phyloP scores from a whole-genome alignment of 2,113 vertebrate genomes.

The Mesocricetus auratus region DNA sequence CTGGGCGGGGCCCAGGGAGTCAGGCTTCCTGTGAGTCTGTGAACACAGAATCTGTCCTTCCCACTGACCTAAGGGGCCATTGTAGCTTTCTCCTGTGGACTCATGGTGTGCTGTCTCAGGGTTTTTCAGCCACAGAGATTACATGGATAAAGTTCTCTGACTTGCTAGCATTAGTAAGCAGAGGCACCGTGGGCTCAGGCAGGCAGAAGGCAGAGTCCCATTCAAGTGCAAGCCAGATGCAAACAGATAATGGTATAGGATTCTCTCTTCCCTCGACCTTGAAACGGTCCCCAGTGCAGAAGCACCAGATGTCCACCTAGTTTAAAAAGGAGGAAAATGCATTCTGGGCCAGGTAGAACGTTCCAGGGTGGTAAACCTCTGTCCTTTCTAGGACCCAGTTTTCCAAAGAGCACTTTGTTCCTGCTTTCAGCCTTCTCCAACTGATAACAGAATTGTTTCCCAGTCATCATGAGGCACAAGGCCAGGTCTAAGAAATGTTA shows the following conservation, averaged over 20 bases:
- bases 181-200: fast-evolving
- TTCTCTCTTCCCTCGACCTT: neutral
- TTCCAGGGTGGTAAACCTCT: neutral
- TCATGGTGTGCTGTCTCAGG: neutral
- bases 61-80: neutral
- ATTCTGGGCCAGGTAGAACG: no score
- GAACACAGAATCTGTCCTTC: neutral
- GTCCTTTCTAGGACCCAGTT: neutral
- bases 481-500: no score
- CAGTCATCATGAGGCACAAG: neutral
- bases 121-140: neutral
- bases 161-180: fast-evolving
- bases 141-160: neutral
- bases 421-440: neutral
- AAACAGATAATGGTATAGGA: neutral
- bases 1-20: fast-evolving
- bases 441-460: neutral
- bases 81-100: no score
- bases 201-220: neutral
- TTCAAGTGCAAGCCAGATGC: neutral
- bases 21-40: neutral
- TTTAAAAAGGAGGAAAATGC: no score
- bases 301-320: fast-evolving
- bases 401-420: neutral
- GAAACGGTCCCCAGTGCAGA: fast-evolving